A percentile compares a stretch with the other conserved stretches of the same genome.
phyloP scores from a whole-genome alignment of 2,888 invertebrate genomes.

The Lydus trimaculatus region DNA sequence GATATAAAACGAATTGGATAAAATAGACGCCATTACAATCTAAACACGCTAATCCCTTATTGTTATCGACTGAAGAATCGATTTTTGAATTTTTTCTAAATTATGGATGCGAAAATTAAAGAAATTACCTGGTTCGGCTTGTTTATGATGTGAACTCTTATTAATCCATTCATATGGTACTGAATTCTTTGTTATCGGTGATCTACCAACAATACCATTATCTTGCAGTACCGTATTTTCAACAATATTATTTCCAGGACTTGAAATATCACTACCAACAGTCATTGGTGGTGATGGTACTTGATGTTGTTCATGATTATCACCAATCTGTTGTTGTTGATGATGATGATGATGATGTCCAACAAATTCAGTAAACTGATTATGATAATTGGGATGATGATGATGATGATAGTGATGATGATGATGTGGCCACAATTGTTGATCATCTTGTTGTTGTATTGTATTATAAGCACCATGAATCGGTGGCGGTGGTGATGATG shows the following conservation, averaged over 20 bases:
- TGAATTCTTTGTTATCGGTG: neutral
- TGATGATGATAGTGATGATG: neutral
- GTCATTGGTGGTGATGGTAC: neutral
- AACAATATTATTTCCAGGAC: neutral
- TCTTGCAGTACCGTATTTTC: neutral
- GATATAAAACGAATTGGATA: neutral
- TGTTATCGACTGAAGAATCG: no score
- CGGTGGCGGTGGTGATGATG: neutral
- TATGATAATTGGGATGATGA: neutral
- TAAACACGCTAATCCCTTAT: neutral
- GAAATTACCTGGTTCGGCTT: slow-evolving; percentile 1
- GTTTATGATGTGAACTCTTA: neutral
- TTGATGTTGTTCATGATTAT: neutral
- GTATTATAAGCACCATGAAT: neutral
- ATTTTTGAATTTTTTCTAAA: no score
- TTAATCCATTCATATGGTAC: neutral
- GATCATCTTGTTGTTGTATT: neutral
- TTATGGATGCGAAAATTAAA: no score
- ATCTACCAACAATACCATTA: neutral
- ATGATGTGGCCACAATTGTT: neutral
- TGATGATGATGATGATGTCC: neutral
- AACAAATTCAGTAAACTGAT: neutral
- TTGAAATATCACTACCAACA: neutral
- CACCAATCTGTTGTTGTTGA: neutral
- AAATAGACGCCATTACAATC: neutral